phyloP scores from a whole-genome alignment of 2,888 invertebrate species.

The Omphaloscelis lunosa region DNA sequence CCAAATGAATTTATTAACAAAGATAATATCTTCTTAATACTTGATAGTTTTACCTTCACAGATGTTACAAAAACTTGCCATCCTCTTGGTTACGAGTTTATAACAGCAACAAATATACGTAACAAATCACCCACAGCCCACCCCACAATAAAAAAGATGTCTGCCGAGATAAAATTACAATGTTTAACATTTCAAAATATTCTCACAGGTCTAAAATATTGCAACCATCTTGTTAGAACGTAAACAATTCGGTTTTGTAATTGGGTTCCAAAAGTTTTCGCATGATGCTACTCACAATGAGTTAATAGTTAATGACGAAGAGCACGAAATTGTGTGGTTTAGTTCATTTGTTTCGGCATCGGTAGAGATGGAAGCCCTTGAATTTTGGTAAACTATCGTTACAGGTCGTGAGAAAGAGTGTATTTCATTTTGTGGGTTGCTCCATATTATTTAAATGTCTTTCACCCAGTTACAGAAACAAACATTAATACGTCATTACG shows the following conservation, averaged over 20 bases:
- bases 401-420: background rate
- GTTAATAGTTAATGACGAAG: conserved; percentile 11
- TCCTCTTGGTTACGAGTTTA: background rate
- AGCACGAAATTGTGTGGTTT: conserved; percentile 24
- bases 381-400: background rate
- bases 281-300: conserved; percentile 34
- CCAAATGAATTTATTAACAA: too few species aligned
- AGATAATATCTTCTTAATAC: background rate
- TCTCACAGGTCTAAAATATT: conserved; percentile 53
- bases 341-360: conserved; percentile 19
- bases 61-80: background rate
- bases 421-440: background rate
- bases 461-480: background rate
- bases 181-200: conserved; percentile 59
- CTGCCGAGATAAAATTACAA: conserved; percentile 52
- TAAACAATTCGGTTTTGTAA: conserved; percentile 58
- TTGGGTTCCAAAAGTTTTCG: conserved; percentile 36
- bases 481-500: too few species aligned
- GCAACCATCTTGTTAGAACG: conserved; percentile 36
- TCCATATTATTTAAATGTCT: background rate
- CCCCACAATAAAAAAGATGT: conserved; percentile 31
- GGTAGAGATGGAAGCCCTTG: conserved; percentile 24
- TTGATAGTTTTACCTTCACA: too few species aligned
- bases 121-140: conserved; percentile 2
- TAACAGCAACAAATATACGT: background rate